Evolutionary conservation across 2,797 vertebrate genomes (phyloP).

Genomic region (Notolepis coatsorum): DNA sequence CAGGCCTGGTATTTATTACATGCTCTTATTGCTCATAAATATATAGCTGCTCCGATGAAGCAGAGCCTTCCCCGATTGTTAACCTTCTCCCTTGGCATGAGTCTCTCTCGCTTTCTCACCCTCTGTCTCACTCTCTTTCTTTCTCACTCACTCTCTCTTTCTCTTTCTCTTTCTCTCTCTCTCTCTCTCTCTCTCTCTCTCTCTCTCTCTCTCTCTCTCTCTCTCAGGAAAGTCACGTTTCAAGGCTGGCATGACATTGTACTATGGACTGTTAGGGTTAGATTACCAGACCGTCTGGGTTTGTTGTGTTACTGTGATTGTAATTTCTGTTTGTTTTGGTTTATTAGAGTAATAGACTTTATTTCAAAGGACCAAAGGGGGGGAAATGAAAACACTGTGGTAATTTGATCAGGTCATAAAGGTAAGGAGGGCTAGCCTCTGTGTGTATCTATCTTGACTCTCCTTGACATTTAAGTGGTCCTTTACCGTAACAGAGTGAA

Average conservation of each 20-base stretch:
- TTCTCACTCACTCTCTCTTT: too few relatives aligned
- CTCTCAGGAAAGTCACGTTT: background rate
- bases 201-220: too few relatives aligned
- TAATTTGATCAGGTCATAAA: constrained; percentile 19
- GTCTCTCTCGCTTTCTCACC: too few relatives aligned
- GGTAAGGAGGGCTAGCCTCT: background rate
- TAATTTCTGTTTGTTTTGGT: constrained; percentile 10
- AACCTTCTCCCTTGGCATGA: constrained; percentile 28
- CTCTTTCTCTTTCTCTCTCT: too few relatives aligned
- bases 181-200: too few relatives aligned
- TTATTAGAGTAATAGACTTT: constrained; percentile 7
- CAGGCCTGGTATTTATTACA: constrained; percentile 26
- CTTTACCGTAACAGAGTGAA: background rate
- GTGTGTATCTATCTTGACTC: constrained; percentile 22
- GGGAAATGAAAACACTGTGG: background rate
- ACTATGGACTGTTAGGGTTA: constrained; percentile 29
- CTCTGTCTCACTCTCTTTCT: too few relatives aligned
- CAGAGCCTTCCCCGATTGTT: too few relatives aligned
- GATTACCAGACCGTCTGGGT: constrained; percentile 25
- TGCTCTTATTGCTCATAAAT: background rate
- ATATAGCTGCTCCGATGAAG: too few relatives aligned
- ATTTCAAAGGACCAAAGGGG: background rate
- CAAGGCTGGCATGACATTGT: constrained; percentile 2
- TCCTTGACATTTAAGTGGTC: constrained; percentile 33
- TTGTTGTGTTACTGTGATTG: background rate